Conservation (phyloP, 2,797 vertebrate species). For the Hyperoplus lanceolatus region DNA sequence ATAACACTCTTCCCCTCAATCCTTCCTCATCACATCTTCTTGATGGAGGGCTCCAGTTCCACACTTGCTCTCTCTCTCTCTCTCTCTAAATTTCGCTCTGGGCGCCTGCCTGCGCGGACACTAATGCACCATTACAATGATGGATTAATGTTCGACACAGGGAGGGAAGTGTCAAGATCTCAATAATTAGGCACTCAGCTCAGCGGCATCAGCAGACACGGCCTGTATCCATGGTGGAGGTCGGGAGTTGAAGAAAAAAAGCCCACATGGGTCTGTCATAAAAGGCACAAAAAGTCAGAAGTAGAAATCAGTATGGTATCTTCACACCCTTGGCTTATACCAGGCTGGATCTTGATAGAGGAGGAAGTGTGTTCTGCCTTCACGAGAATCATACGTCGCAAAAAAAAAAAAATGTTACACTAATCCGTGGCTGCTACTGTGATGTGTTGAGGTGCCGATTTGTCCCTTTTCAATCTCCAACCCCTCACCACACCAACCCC, state of each 20-base stretch:
- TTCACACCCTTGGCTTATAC: conserved; percentile 35
- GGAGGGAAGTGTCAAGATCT: conserved; percentile 82
- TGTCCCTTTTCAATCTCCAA: conserved; percentile 39
- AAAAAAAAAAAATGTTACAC: conserved; percentile 63
- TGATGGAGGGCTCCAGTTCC: conserved; percentile 63
- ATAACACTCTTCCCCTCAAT: conserved; percentile 26
- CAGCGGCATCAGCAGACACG: conserved; percentile 67
- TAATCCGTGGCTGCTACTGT: conserved; percentile 25
- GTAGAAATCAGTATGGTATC: conserved; percentile 46
- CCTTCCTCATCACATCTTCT: conserved; percentile 44
- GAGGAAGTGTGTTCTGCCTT: conserved; percentile 33
- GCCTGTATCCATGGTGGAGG: conserved; percentile 44
- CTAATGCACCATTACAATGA: conserved; percentile 86
- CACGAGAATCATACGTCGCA: conserved; percentile 42
- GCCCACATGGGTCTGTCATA: conserved; percentile 43
- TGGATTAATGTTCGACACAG: conserved; percentile 81
- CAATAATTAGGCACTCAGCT: conserved; percentile 85
- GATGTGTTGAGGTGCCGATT: conserved; percentile 55
- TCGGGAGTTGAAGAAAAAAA: conserved; percentile 17
- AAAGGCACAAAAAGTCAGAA: conserved; percentile 30
- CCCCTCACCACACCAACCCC: background rate
- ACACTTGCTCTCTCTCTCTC: conserved; percentile 49
- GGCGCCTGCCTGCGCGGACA: conserved; percentile 71
- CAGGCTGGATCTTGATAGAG: conserved; percentile 27
- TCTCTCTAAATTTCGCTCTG: conserved; percentile 72